A percentile compares a stretch with the other conserved stretches of the same genome.
phyloP scores from a whole-genome alignment of 1,140 invertebrate species.

The Camponotus pennsylvanicus region DNA sequence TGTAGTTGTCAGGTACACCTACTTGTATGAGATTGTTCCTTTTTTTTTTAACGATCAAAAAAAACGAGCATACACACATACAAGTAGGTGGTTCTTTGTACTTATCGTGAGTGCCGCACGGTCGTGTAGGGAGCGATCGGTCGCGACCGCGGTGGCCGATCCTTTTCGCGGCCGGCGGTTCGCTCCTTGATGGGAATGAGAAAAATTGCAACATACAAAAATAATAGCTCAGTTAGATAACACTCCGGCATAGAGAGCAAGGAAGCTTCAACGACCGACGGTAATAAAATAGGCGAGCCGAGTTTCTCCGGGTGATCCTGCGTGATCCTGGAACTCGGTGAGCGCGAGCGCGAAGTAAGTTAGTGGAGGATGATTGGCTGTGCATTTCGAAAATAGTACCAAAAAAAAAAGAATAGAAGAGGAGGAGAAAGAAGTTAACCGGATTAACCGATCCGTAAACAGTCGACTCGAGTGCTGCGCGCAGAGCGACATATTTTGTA shows the following conservation, averaged over 20 bases:
- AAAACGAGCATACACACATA: conserved; percentile 79
- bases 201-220: neutral
- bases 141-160: conserved; percentile 32
- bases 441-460: conserved; percentile 11
- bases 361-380: conserved; percentile 49
- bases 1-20: conserved; percentile 83
- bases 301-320: conserved; percentile 30
- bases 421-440: neutral
- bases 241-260: conserved; percentile 1
- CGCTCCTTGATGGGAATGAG: conserved; percentile 13
- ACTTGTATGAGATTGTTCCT: conserved; percentile 82
- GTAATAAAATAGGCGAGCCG: conserved; percentile 23
- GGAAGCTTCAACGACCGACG: conserved; percentile 40
- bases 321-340: conserved; percentile 37
- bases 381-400: conserved; percentile 49
- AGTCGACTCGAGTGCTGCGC: conserved; percentile 57
- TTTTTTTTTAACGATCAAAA: conserved; percentile 62
- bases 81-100: conserved; percentile 81
- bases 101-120: neutral
- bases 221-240: neutral
- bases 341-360: conserved; percentile 30
- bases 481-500: conserved; percentile 61
- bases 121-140: conserved; percentile 20
- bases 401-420: neutral
- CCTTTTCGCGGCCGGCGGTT: conserved; percentile 48